A percentile compares a stretch with the other conserved stretches of the same genome.
These are phyloP conservation scores for Zygothrica quintamaculata DNA, from an alignment of 2,888 invertebrate genomes.

Conservation along the genomic window DNA sequence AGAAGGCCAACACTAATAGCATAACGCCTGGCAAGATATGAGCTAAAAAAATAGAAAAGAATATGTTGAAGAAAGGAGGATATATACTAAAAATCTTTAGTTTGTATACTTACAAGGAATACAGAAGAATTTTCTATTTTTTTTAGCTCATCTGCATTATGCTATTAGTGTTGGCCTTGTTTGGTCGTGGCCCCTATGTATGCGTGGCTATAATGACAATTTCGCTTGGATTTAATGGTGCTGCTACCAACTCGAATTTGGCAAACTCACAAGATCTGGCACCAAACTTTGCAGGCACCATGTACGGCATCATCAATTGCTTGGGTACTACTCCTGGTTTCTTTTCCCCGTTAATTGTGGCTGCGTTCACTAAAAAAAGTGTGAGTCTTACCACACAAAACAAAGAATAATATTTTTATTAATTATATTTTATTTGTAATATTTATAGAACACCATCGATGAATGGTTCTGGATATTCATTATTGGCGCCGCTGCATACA, in stretches of 20 bases:
- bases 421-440: neutral
- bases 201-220: constrained; percentile 88
- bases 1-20: constrained; percentile 86
- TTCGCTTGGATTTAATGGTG: constrained; percentile 88
- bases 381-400: constrained; percentile 38
- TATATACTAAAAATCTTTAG: neutral
- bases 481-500: constrained; percentile 89
- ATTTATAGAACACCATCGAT: constrained; percentile 91
- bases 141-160: constrained; percentile 87
- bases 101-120: constrained; percentile 86
- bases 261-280: constrained; percentile 89
- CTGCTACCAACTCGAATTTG: constrained; percentile 87
- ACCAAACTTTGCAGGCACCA: constrained; percentile 89
- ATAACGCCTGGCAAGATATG: constrained; percentile 87
- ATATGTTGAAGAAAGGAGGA: neutral
- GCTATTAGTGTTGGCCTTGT: constrained; percentile 86
- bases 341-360: constrained; percentile 89
- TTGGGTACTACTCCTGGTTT: constrained; percentile 89
- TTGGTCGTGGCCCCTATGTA: constrained; percentile 87
- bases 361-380: constrained; percentile 82
- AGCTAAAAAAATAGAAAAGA: constrained; percentile 82
- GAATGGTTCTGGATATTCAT: constrained; percentile 91
- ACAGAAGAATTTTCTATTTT: constrained; percentile 85
- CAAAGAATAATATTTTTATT: neutral
- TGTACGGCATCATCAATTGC: constrained; percentile 91